Percentiles rank a stretch among this genome's conserved stretches.
These are phyloP conservation scores for Drosophila oshimai DNA, from an alignment of 1,140 invertebrate species.

Conservation along the genomic window DNA sequence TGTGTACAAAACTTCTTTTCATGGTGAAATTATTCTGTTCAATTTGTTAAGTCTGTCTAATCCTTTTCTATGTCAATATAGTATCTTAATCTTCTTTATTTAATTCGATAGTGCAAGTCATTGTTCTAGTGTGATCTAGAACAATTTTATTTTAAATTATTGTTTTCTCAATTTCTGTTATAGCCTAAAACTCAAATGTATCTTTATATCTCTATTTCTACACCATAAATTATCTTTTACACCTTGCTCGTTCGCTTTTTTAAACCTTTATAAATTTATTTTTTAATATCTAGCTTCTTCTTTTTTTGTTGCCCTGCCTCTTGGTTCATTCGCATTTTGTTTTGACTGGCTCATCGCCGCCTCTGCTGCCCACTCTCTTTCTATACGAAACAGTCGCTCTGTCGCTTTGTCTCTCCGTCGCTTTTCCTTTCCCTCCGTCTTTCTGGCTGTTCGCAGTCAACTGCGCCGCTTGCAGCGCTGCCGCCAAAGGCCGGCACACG, in stretches of 20 bases:
- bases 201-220: not conserved
- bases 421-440: conserved; percentile 38
- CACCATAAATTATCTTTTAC: not conserved
- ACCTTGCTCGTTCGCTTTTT: not conserved
- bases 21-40: too few species aligned
- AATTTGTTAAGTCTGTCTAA: too few species aligned
- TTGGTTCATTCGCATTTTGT: conserved; percentile 67
- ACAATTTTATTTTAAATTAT: too few species aligned
- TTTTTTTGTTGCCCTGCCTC: conserved; percentile 21
- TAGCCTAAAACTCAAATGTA: too few species aligned
- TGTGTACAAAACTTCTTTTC: too few species aligned
- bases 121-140: too few species aligned
- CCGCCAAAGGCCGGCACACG: conserved; percentile 73
- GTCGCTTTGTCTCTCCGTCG: conserved; percentile 40
- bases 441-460: conserved; percentile 39
- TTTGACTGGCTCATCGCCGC: conserved; percentile 57
- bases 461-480: conserved; percentile 38
- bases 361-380: conserved; percentile 55
- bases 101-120: too few species aligned
- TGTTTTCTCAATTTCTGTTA: too few species aligned
- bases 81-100: too few species aligned
- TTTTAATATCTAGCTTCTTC: not conserved
- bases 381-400: conserved; percentile 69
- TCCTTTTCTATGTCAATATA: too few species aligned
- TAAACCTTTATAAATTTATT: conserved; percentile 12